These are phyloP conservation scores for Endomychus coccineus DNA, from an alignment of 2,888 invertebrate species.

Conservation along the genomic window DNA sequence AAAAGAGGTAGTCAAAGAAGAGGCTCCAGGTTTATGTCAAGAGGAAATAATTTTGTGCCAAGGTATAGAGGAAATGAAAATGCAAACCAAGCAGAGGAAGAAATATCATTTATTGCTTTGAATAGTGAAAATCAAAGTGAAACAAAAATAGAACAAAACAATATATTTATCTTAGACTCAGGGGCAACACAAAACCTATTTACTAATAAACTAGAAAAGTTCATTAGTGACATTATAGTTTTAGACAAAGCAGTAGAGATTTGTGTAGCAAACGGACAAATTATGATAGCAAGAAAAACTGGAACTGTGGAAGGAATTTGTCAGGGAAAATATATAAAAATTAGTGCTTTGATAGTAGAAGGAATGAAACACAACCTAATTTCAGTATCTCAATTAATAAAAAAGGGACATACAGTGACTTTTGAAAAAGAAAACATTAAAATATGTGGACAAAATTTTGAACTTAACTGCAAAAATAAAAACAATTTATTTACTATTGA, in stretches of 20 bases:
- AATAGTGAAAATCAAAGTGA: not conserved
- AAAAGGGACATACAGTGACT: no score
- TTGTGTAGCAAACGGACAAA: slow-evolving; percentile 5
- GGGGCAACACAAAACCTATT: slow-evolving; percentile 14
- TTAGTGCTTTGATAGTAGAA: slow-evolving; percentile 8
- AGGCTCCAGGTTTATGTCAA: slow-evolving; percentile 4
- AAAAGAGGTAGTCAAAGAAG: slow-evolving; percentile 3
- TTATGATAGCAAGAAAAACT: slow-evolving; percentile 2
- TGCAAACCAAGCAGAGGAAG: slow-evolving; percentile 6
- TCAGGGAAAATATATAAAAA: slow-evolving; percentile 8
- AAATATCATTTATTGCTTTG: slow-evolving; percentile 7
- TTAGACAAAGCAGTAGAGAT: not conserved
- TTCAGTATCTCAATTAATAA: slow-evolving; percentile 8
- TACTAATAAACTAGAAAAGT: slow-evolving; percentile 5
- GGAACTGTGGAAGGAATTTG: slow-evolving; percentile 7
- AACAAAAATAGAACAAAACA: slow-evolving; percentile 1
- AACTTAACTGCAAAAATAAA: no score
- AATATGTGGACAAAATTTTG: no score
- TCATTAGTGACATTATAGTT: slow-evolving; percentile 6
- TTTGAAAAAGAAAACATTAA: no score
- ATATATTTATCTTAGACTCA: slow-evolving; percentile 14
- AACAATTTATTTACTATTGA: no score
- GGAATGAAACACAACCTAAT: slow-evolving; percentile 9
- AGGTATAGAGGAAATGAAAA: not conserved
- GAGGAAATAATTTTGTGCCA: no score